A percentile compares a stretch with the other conserved stretches of the same genome.
Evolutionary conservation across 1,140 invertebrate species (phyloP).

Genomic region (Microplitis mediator): DNA sequence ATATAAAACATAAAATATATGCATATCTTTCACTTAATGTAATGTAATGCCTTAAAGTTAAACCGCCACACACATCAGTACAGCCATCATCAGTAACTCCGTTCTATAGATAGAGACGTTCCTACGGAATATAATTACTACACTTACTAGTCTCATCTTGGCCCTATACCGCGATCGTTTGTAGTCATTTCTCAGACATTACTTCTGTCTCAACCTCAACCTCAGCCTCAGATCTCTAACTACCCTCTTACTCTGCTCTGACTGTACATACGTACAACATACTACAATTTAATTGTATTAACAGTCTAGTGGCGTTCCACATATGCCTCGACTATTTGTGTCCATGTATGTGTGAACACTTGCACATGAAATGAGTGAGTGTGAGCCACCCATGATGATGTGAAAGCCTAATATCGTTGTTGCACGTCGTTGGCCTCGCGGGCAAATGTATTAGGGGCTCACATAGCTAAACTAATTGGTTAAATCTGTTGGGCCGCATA

Average conservation of each 20-base stretch:
- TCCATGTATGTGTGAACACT: neutral
- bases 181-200: neutral
- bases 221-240: neutral
- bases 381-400: neutral
- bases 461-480: conserved; percentile 64
- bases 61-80: neutral
- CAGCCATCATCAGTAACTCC: neutral
- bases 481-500: conserved; percentile 65
- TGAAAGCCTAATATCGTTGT: conserved; percentile 34
- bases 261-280: neutral
- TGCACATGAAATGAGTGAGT: neutral
- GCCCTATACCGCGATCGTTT: conserved; percentile 3
- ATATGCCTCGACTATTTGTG: neutral
- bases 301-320: neutral
- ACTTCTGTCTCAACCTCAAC: neutral
- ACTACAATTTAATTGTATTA: neutral
- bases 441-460: conserved; percentile 59
- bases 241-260: neutral
- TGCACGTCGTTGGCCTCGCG: conserved; percentile 30
- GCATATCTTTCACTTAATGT: too few species aligned
- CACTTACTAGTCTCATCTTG: neutral
- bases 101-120: conserved; percentile 15
- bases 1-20: too few species aligned
- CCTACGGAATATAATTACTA: neutral
- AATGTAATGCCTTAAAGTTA: too few species aligned